A percentile compares a stretch with the other conserved stretches of the same genome.
Conservation (phyloP, 2,113 vertebrate genomes). For the Thermophis baileyi region DNA sequence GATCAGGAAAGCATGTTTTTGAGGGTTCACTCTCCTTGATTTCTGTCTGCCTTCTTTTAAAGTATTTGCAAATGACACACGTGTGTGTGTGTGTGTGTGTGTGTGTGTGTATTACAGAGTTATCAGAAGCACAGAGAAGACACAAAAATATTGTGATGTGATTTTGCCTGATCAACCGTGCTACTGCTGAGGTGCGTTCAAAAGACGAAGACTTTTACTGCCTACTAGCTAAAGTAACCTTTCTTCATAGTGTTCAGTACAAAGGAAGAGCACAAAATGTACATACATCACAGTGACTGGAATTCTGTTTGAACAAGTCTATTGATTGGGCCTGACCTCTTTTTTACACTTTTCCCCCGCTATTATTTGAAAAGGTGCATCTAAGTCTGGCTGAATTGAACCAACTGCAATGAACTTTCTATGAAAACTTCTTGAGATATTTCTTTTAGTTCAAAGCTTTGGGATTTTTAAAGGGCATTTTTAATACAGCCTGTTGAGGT, state of each 20-base stretch:
- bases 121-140: slow-evolving; percentile 67
- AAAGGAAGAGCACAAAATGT: slow-evolving; percentile 86
- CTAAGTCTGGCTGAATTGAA: slow-evolving; percentile 81
- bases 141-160: slow-evolving; percentile 54
- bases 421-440: slow-evolving; percentile 81
- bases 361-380: slow-evolving; percentile 90
- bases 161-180: slow-evolving; percentile 53
- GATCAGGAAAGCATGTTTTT: slow-evolving; percentile 21
- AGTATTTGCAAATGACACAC: slow-evolving; percentile 35
- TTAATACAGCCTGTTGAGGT: slow-evolving; percentile 81
- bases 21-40: slow-evolving; percentile 42
- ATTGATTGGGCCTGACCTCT: slow-evolving; percentile 90
- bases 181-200: slow-evolving; percentile 61
- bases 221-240: slow-evolving; percentile 72
- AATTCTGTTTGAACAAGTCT: slow-evolving; percentile 94
- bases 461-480: slow-evolving; percentile 94
- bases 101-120: neutral
- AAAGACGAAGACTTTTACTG: slow-evolving; percentile 73
- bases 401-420: slow-evolving; percentile 83
- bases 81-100: neutral
- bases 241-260: slow-evolving; percentile 83
- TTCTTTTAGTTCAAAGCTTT: slow-evolving; percentile 92
- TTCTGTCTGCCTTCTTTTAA: slow-evolving; percentile 23
- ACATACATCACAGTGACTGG: slow-evolving; percentile 79
- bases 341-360: slow-evolving; percentile 76